Evolutionary conservation across 2,888 invertebrate species (phyloP).

Genomic region (Hydriomena furcata): DNA sequence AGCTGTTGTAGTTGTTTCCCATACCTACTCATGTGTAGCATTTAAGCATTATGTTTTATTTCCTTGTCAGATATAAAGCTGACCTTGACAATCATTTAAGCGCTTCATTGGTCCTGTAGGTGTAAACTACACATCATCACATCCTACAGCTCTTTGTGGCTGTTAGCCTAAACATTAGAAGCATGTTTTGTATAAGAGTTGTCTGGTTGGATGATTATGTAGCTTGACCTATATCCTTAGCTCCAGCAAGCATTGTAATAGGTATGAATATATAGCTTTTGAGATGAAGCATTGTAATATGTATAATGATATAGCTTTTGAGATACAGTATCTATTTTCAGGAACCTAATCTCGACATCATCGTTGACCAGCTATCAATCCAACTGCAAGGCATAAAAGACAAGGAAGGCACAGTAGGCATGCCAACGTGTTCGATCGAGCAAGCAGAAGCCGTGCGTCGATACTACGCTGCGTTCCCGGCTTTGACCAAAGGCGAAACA

Average conservation of each 20-base stretch:
- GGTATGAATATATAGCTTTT: background rate
- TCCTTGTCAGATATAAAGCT: constrained; percentile 1
- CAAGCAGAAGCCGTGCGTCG: constrained; percentile 88
- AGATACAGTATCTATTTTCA: constrained; percentile 63
- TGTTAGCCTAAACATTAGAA: background rate
- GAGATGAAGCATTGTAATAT: background rate
- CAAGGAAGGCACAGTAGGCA: constrained; percentile 74
- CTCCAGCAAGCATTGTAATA: too few species aligned
- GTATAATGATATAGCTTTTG: background rate
- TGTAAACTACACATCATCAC: constrained; percentile 2
- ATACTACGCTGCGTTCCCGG: constrained; percentile 91
- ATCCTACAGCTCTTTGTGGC: background rate
- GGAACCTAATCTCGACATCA: constrained; percentile 91
- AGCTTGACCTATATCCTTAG: too few species aligned
- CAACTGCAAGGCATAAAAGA: constrained; percentile 88
- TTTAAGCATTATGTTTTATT: background rate
- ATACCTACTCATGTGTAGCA: constrained; percentile 1
- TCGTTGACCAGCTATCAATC: constrained; percentile 92
- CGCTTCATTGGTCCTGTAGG: constrained; percentile 5
- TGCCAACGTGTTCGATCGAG: constrained; percentile 77
- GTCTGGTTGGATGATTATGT: too few species aligned
- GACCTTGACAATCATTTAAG: constrained; percentile 14
- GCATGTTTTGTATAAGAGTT: background rate
- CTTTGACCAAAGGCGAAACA: constrained; percentile 82
- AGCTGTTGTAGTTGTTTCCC: constrained; percentile 1